Base-by-base conservation (phyloP, 2,797 vertebrate species). In the Sebastiscus albofasciatus region DNA sequence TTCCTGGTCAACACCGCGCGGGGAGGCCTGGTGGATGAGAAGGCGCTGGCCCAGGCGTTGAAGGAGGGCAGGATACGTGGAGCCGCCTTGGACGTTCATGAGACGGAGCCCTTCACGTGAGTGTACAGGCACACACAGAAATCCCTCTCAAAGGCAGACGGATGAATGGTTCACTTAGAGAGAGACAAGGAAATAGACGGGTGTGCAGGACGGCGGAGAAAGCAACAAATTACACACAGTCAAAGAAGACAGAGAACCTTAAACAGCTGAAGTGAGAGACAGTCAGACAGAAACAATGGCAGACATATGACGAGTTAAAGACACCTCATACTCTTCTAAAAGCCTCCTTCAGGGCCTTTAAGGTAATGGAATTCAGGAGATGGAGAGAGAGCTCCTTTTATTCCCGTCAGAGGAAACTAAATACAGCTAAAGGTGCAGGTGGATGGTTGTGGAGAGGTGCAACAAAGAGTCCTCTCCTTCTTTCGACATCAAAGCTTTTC, bases 41-140 rank as follows among this genome's bases (percentile, higher is more conserved):
- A 99, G 73, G 97, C 99, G 82, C 94, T 99, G 93, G 98, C 99
- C 27, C 98, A 99, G 92, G 98, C 98, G 9, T 95, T 99, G 90
- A 99, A 98, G 94, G 99, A 99, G 90, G 99, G 99, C 8, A 94
- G 99, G 95, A 97, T 99, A 97, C 97, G 98, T 78, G 99, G 99
- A 68, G 98, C 98, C 0, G 98, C 99, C 29, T 95, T 99, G 6
- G 98, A 99, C 6, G 99, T 99, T 69, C 98, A 99, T 1, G 98
- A 99, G 82, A 96, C 97, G 0, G 99, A 99, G 84, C 99, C 98
- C 0, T 99, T 99, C 90, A 97, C 96, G 98, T 99, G 88, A 75
- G 81, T 62, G 6, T 3, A 67, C 54, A 33, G 8, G 11, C 49
- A 16, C 13, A 74, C 52, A 24, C 18, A 46, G n/a, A 8, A 29